Conservation (phyloP, 2,797 vertebrate species). For the Apogon talboti region DNA sequence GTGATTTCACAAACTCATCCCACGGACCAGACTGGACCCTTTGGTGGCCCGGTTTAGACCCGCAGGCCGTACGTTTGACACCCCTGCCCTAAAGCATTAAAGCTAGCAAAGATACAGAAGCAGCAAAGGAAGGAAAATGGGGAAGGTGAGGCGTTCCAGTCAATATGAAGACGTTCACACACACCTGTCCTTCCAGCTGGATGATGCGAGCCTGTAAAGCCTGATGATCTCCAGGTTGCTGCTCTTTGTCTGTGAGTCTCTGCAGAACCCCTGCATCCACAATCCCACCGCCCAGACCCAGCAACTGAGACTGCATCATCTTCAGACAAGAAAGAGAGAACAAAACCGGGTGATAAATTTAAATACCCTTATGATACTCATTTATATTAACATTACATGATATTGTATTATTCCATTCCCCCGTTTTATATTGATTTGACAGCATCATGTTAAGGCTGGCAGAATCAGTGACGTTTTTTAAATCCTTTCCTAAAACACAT, state of each 20-base stretch:
- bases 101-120: background rate
- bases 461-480: too few relatives aligned
- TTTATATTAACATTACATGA: too few relatives aligned
- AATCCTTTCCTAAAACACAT: too few relatives aligned
- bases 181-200: constrained; percentile 90
- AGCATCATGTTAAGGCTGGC: too few relatives aligned
- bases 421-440: too few relatives aligned
- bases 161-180: background rate
- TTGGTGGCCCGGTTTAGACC: too few relatives aligned
- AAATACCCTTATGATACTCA: too few relatives aligned
- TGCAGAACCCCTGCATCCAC: constrained; percentile 54
- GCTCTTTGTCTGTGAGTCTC: constrained; percentile 56
- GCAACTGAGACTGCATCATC: constrained; percentile 73
- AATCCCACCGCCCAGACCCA: constrained; percentile 47
- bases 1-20: too few relatives aligned
- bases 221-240: constrained; percentile 70
- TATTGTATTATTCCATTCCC: too few relatives aligned
- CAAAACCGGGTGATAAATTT: background rate
- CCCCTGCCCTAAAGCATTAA: background rate
- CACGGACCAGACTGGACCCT: too few relatives aligned
- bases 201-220: constrained; percentile 79
- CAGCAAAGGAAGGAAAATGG: background rate
- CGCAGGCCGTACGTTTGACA: too few relatives aligned
- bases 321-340: constrained; percentile 28
- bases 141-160: background rate